These are phyloP conservation scores for Rhizomys pruinosus DNA, from an alignment of 2,113 vertebrate species.

Conservation along the genomic window DNA sequence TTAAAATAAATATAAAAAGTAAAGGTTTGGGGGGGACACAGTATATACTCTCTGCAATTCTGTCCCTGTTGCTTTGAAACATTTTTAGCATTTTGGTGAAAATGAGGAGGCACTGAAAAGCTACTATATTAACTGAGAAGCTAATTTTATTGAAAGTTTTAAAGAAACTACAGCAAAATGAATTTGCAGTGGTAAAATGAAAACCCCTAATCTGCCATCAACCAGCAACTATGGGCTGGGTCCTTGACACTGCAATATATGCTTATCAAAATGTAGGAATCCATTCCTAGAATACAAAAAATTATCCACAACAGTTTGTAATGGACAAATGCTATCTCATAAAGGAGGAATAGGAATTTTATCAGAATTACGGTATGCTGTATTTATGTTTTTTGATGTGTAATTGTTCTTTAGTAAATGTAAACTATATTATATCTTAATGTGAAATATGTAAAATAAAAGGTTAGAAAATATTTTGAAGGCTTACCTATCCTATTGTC, in stretches of 20 bases:
- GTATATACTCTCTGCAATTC: background rate
- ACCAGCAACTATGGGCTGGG: no score
- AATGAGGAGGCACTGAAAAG: background rate
- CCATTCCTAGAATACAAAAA: background rate
- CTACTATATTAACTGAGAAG: background rate
- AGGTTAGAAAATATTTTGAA: background rate
- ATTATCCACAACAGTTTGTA: background rate
- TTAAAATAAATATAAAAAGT: background rate
- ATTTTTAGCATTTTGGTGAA: background rate
- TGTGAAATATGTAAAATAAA: background rate
- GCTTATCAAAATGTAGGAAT: background rate
- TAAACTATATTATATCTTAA: background rate
- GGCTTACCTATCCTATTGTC: background rate
- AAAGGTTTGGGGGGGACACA: no score
- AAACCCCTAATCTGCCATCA: background rate
- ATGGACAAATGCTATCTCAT: background rate
- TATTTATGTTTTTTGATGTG: background rate
- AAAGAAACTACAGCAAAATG: background rate
- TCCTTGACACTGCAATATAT: background rate
- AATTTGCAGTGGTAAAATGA: conserved; percentile 15
- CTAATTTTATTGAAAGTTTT: background rate
- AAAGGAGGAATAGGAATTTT: background rate
- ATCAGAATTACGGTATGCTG: background rate
- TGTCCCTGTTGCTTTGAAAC: background rate
- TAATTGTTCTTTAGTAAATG: background rate